phyloP scores from a whole-genome alignment of 2,888 invertebrate species.

The Diadegma fenestrale region DNA sequence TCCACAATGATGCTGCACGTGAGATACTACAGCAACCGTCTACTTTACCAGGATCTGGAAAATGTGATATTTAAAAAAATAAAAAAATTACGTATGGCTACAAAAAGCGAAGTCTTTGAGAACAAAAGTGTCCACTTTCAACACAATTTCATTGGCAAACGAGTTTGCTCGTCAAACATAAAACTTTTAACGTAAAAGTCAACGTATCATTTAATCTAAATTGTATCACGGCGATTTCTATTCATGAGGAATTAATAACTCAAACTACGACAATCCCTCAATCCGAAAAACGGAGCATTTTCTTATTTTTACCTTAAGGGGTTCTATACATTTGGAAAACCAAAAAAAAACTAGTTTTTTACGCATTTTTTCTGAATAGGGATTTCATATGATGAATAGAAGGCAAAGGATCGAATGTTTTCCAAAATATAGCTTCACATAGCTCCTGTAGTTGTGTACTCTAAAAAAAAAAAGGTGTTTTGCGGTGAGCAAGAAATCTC shows the following conservation, averaged over 20 bases:
- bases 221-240: background rate
- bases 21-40: slow-evolving; percentile 38
- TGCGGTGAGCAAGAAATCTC: no score
- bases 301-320: no score
- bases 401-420: no score
- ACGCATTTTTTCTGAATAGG: no score
- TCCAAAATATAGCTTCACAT: no score
- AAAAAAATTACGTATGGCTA: background rate
- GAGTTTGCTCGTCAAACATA: slow-evolving; percentile 33
- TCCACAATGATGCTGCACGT: slow-evolving; percentile 35
- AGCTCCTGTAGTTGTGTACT: no score
- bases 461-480: no score
- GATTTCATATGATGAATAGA: no score
- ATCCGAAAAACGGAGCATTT: background rate
- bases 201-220: background rate
- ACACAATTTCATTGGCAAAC: slow-evolving; percentile 53
- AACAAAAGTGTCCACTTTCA: slow-evolving; percentile 31
- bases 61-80: slow-evolving; percentile 2
- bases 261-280: background rate
- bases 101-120: slow-evolving; percentile 11
- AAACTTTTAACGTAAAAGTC: background rate
- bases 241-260: background rate
- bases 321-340: no score
- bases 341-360: no score
- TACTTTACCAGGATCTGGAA: slow-evolving; percentile 25